A percentile compares a stretch with the other conserved stretches of the same genome.
Evolutionary conservation across 2,113 vertebrate genomes (phyloP).

Genomic region (Eonycteris spelaea): DNA sequence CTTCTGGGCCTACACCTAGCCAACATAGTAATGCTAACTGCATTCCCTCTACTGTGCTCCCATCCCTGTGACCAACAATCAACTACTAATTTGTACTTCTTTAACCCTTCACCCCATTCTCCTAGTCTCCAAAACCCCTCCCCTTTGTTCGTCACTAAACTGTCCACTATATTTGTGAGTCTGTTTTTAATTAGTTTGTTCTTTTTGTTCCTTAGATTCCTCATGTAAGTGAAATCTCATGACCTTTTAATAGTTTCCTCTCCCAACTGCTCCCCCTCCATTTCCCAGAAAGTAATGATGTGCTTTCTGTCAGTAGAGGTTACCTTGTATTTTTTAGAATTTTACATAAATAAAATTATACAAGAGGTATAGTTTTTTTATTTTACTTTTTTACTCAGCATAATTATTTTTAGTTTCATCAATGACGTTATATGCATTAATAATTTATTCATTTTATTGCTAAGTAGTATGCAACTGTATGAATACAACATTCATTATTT

Average conservation of each 20-base stretch:
- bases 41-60: too few species aligned
- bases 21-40: too few species aligned
- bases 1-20: too few species aligned
- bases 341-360: neutral
- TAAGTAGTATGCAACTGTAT: neutral
- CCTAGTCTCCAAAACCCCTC: too few species aligned
- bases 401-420: neutral
- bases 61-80: too few species aligned
- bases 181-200: too few species aligned
- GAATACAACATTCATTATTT: neutral
- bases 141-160: too few species aligned
- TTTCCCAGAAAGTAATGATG: neutral
- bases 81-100: too few species aligned
- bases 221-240: too few species aligned
- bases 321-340: neutral
- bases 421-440: neutral
- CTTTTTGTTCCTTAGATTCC: too few species aligned
- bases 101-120: too few species aligned
- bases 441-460: neutral
- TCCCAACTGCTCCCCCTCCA: neutral
- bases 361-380: neutral
- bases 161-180: too few species aligned
- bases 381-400: neutral
- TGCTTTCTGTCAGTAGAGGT: neutral
- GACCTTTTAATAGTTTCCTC: neutral